These are phyloP conservation scores for Novumbra hubbsi DNA, from an alignment of 2,797 vertebrate species.

Conservation along the genomic window DNA sequence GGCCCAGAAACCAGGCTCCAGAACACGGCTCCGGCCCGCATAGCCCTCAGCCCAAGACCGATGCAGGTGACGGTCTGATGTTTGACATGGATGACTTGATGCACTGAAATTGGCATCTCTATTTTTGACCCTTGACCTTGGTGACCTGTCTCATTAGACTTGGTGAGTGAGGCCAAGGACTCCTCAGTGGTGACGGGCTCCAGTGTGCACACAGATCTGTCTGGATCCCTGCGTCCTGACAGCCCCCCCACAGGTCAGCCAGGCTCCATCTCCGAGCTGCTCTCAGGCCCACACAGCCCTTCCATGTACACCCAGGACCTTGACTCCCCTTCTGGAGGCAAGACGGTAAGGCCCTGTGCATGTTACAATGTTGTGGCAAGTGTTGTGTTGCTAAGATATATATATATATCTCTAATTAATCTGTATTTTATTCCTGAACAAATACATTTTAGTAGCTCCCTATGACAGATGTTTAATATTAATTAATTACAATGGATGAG, in stretches of 20 bases:
- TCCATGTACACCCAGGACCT: constrained; percentile 79
- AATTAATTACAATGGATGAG: too few relatives aligned
- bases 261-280: constrained; percentile 58
- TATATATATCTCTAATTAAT: too few relatives aligned
- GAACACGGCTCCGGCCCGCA: constrained; percentile 48
- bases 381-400: not conserved
- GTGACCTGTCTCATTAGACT: constrained; percentile 62
- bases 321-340: constrained; percentile 68
- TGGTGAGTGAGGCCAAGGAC: constrained; percentile 73
- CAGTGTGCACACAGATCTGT: constrained; percentile 77
- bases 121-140: not conserved
- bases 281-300: constrained; percentile 58
- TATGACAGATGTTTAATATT: too few relatives aligned
- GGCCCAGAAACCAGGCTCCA: constrained; percentile 38
- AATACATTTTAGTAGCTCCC: not conserved
- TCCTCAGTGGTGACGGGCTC: constrained; percentile 69
- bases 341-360: constrained; percentile 67
- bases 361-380: not conserved
- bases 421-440: too few relatives aligned
- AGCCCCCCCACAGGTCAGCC: constrained; percentile 60
- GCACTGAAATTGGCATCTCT: not conserved
- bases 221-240: constrained; percentile 70
- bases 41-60: constrained; percentile 48
- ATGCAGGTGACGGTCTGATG: constrained; percentile 28
- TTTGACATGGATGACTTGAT: not conserved